These are phyloP conservation scores for Otocyon megalotis DNA, from an alignment of 2,113 vertebrate species.

Conservation along the genomic window DNA sequence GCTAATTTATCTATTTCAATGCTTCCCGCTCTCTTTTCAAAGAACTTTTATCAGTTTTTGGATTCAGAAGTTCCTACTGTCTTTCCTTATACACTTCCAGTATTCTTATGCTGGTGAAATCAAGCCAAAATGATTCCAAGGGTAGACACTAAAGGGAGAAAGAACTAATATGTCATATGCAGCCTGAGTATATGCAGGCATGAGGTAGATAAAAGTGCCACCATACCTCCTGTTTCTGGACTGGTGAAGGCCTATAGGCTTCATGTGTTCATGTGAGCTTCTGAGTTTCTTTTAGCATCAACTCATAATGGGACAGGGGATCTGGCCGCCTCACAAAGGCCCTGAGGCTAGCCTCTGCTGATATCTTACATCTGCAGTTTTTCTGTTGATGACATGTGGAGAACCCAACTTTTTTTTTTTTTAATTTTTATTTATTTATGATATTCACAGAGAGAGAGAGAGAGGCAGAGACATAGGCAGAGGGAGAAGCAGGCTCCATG, in stretches of 20 bases:
- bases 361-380: background rate
- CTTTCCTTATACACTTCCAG: background rate
- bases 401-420: background rate
- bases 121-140: constrained; percentile 10
- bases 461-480: too few species aligned
- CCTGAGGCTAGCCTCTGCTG: background rate
- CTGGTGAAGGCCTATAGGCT: background rate
- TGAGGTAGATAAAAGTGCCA: background rate
- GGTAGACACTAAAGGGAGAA: background rate
- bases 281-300: background rate
- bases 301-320: background rate
- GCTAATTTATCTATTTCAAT: background rate
- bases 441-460: too few species aligned
- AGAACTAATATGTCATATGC: background rate
- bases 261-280: background rate
- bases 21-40: background rate
- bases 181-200: background rate
- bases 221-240: background rate
- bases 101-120: background rate
- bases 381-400: background rate
- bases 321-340: background rate
- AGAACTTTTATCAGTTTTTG: background rate
- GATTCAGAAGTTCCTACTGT: background rate
- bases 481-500: too few species aligned
- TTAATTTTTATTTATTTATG: too few species aligned